Evolutionary conservation across 64 coral and sea anemone genomes (phyloP).

Genomic region (Trachythela sp.): DNA sequence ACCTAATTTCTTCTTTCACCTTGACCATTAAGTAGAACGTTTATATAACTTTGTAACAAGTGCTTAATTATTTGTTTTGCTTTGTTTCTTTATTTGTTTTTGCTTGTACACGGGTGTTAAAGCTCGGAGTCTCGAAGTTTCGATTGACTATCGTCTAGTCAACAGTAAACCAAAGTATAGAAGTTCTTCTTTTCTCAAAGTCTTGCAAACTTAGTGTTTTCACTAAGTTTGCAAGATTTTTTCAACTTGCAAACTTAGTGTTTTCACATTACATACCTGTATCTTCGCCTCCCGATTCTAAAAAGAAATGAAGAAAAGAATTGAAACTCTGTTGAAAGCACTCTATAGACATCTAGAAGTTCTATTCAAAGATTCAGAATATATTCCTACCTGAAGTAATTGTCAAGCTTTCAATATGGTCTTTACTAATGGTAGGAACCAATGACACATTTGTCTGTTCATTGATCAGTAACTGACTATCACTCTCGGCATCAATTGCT

Average conservation of each 20-base stretch:
- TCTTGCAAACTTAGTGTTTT: no score
- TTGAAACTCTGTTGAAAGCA: not conserved
- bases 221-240: no score
- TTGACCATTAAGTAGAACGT: no score
- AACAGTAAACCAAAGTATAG: no score
- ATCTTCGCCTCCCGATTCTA: not conserved
- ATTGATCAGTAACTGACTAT: not conserved
- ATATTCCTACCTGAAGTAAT: not conserved
- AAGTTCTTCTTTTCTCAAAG: no score
- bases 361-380: not conserved
- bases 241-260: not conserved
- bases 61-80: no score
- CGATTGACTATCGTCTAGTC: no score
- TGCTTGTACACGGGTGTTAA: no score
- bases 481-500: conserved; percentile 1
- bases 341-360: not conserved
- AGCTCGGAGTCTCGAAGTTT: no score
- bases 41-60: no score
- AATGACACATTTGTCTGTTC: not conserved
- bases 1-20: no score
- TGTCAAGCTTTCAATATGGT: not conserved
- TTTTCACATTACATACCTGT: not conserved
- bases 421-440: not conserved
- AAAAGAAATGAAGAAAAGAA: not conserved
- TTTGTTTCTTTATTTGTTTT: no score